Base-by-base conservation (phyloP, 2,797 vertebrate species). In the Sciurus vulgaris region DNA sequence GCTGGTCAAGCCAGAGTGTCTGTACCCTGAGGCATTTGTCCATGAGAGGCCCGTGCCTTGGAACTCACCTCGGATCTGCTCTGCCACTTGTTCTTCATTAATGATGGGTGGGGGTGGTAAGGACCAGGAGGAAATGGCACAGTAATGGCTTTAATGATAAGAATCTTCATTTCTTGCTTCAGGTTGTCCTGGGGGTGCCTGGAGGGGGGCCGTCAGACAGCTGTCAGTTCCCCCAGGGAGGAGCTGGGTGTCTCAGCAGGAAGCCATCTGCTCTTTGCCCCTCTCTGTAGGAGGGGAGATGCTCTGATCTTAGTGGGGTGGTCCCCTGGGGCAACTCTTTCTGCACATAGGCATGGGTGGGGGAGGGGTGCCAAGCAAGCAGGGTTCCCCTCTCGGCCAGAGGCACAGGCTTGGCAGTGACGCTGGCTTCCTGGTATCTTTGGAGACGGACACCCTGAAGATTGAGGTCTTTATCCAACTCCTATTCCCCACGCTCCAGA, bases 81-180 rank as follows among this genome's bases (percentile, higher is more conserved):
- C 49, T 7, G 30, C 61, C 18, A 2, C 54, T 2, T 22, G 47
- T 18, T 78, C 56, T 74, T 82, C 89, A 38, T 41, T 87, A 72
- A 47, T 7, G 87, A 65, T 47, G 6, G 56, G 26, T 0, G 2
- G 33, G 73, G 6, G 22, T 67, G 41, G 49, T 20, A 18, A 61
- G 26, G 49, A 70, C 56, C 8, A 49, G 74, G 51, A 87, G 63
- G 33, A 77, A 89, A 65, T 11, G 65, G 82, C 47, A 54, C 81
- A 72, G 67, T 49, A 69, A 28, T 77, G 51, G 70, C 44, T 61
- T 77, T 84, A 93, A 89, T 3, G 59, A 56, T 17, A 65, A 86
- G 70, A 65, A 61, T 89, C 91, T 76, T 95, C 78, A 49, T 92
- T 89, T 91, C 95, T 89, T 22, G 88, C 77, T 6, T 59, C 24